phyloP scores from a whole-genome alignment of 2,888 invertebrate species.

The Aplocera efformata region DNA sequence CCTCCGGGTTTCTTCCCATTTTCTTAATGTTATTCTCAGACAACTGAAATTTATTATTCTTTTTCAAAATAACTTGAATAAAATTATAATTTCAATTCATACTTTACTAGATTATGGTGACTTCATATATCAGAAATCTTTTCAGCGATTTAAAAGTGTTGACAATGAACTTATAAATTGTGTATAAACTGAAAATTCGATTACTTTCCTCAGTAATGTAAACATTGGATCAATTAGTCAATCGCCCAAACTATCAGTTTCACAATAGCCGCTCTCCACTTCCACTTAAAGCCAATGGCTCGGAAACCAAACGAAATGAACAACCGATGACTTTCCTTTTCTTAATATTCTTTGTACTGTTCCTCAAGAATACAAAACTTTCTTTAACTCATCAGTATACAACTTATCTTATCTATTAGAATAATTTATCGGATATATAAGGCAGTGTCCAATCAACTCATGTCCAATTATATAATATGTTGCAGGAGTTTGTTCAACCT shows the following conservation, averaged over 20 bases:
- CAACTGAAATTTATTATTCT: constrained; percentile 59
- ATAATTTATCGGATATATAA: constrained; percentile 13
- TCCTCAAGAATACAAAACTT: constrained; percentile 48
- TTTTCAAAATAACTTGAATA: constrained; percentile 28
- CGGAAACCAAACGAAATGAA: constrained; percentile 68
- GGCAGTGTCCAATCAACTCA: constrained; percentile 5
- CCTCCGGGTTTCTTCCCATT: constrained; percentile 60
- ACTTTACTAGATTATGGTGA: not conserved
- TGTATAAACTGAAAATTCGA: too few species aligned
- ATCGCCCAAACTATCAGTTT: constrained; percentile 46
- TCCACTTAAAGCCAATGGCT: constrained; percentile 62
- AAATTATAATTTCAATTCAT: constrained; percentile 2
- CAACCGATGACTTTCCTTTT: constrained; percentile 71
- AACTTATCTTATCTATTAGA: constrained; percentile 18
- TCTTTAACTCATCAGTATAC: constrained; percentile 23
- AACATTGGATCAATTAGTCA: constrained; percentile 44
- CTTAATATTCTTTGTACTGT: constrained; percentile 62
- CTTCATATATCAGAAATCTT: too few species aligned
- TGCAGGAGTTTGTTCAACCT: too few species aligned
- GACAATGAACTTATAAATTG: too few species aligned
- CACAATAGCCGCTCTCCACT: constrained; percentile 48
- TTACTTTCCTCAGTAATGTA: not conserved
- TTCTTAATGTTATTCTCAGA: constrained; percentile 63
- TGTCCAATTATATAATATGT: not conserved
- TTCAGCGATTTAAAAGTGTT: too few species aligned